Evolutionary conservation across 2,113 vertebrate genomes (phyloP), one percentile per base, ranked within the genome.

Genomic region (Paramormyrops kingsleyae): DNA sequence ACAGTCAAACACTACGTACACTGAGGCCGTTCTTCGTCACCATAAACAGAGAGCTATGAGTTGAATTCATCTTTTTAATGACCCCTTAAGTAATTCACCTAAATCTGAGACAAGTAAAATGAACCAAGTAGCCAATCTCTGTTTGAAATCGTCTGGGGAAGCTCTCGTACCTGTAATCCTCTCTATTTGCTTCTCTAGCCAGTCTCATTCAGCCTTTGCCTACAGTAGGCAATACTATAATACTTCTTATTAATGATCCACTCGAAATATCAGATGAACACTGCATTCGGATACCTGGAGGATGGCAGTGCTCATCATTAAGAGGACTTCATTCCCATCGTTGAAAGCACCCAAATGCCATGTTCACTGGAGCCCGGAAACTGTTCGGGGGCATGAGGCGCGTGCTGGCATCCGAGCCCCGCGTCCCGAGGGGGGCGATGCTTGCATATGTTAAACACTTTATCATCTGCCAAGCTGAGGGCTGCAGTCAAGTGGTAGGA

Each of bases 391-490:
- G 44, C 39, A 84, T 47, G 83, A n/a, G 42, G 83, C 3, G 1
- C 0, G 10, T 24, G 8, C 21, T 84, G 83, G 21, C 42, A 46
- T 44, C 83, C 1, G 19, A 47, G 39, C 35, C 24, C 42, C 17
- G 21, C 8, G 9, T 47, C 44, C 83, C 19, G 21, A 83, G 6
- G 35, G 35, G 80, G 44, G 42, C 2, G 44, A 47, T 42, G 83
- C 44, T 21, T 84, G 44, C 83, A 84, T 84, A 84, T 42, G 83
- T 84, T 84, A 84, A 84, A 84, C 83, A 84, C 44, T 80, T 47
- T n/a, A 47, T 44, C 83, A 84, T 47, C 83, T 84, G 83, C 83
- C 83, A 80, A 42, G 35, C 31, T 80, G 74, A 80, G 83, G 24
- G 49, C 27, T 27, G 84, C n/a, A 85, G 84, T 46, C 49, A 24